Base-by-base conservation (phyloP, 1,140 invertebrate genomes). In the Dendroctonus valens region DNA sequence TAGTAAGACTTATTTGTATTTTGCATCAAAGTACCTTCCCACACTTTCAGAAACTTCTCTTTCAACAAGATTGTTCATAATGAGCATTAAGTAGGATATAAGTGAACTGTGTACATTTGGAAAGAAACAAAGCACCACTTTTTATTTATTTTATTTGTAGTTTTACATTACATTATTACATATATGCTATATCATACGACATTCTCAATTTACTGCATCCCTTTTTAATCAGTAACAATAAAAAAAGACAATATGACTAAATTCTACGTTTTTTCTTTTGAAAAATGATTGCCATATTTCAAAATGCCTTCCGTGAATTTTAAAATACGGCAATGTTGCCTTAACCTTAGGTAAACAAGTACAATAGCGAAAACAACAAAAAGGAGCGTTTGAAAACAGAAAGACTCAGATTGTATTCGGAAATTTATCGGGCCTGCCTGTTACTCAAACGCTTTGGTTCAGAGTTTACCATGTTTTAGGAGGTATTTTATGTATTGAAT, bases 121-220 rank as follows among this genome's bases (percentile, higher is more conserved):
- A 48, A 53, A 48, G 39, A 63, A 63, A 63, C 51, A 12, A 65
- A 39, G 15, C 9, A 49, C 11, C n/a, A 11, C n/a, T 46, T 59
- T 67, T 67, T 59, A 44, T 53, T 52, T 52, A 39, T 60, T 67
- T 67, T 67, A 67, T 67, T 67, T 59, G 65, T 67, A 67, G 65
- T 67, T 67, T 67, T 65, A 67, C 65, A 67, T 67, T 67, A 60
- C 57, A 67, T 67, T 67, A 67, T 67, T 67, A 67, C 65, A 67
- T 67, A 67, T 67, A 67, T 67, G 65, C 65, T 67, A 67, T 67
- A 67, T 67, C 65, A 60, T 67, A 67, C 65, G 65, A 67, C 65
- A 67, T 59, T 57, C 39, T 67, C 65, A 67, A 44, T 62, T 59
- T 65, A 50, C 53, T 64, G 61, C 53, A 52, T 65, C 37, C 61